Evolutionary conservation across 2,888 invertebrate species (phyloP).

Genomic region (Idaea straminata): DNA sequence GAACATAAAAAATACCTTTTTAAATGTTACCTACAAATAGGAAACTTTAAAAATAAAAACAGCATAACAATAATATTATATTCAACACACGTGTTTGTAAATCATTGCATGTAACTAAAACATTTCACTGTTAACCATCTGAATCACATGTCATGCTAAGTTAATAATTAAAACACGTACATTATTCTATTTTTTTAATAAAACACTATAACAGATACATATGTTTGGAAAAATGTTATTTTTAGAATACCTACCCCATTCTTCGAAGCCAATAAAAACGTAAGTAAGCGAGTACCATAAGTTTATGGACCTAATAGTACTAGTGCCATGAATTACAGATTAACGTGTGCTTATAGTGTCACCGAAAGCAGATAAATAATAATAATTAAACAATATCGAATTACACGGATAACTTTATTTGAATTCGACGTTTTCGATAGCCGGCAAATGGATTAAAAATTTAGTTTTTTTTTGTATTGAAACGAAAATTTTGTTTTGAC

Average conservation of each 20-base stretch:
- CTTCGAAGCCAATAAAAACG: background rate
- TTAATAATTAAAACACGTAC: too few species aligned
- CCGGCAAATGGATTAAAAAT: constrained; percentile 44
- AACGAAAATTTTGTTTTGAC: constrained; percentile 19
- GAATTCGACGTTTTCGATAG: constrained; percentile 47
- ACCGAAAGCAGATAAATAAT: background rate
- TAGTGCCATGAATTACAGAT: constrained; percentile 40
- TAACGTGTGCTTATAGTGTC: constrained; percentile 57
- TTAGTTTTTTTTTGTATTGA: constrained; percentile 8
- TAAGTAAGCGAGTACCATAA: background rate
- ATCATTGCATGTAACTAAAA: background rate
- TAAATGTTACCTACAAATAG: too few species aligned
- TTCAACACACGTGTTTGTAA: background rate
- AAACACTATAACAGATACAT: too few species aligned
- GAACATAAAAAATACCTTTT: too few species aligned
- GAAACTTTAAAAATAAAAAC: background rate
- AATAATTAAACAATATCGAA: background rate
- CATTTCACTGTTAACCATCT: background rate
- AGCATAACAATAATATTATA: background rate
- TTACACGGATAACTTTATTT: background rate
- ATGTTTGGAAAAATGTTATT: background rate
- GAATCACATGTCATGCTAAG: background rate
- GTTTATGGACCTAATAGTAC: constrained; percentile 30
- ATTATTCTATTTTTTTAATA: too few species aligned
- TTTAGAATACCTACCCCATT: background rate